Percentiles rank a stretch among this genome's conserved stretches.
Conservation (phyloP, 2,888 invertebrate species). For the Ornithoptera priamus region DNA sequence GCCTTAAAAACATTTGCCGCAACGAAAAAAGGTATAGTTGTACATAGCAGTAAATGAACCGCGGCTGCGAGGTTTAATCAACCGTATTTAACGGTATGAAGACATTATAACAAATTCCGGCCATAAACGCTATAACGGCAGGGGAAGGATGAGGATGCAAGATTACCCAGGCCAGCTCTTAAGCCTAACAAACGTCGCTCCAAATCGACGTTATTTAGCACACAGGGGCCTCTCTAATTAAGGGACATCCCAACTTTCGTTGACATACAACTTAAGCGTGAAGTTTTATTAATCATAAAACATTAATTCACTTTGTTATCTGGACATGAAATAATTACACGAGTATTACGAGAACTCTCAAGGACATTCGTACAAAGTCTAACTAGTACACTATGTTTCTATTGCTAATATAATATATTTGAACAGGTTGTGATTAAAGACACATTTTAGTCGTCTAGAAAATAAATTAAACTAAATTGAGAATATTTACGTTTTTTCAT, state of each 20-base stretch:
- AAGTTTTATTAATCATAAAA: constrained; percentile 28
- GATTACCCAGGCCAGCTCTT: constrained; percentile 52
- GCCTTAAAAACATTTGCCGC: background rate
- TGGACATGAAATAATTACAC: background rate
- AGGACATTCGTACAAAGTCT: background rate
- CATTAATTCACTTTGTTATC: constrained; percentile 7
- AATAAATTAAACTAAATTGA: too few relatives aligned
- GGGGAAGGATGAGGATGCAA: constrained; percentile 32
- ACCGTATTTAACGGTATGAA: constrained; percentile 37
- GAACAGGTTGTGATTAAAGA: too few relatives aligned
- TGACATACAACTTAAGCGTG: constrained; percentile 42
- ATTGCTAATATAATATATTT: too few relatives aligned
- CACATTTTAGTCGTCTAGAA: too few relatives aligned
- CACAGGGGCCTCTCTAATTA: constrained; percentile 59
- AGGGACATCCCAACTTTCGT: constrained; percentile 67
- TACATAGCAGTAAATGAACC: background rate
- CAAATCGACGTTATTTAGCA: constrained; percentile 69
- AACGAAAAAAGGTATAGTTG: background rate
- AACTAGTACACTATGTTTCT: too few relatives aligned
- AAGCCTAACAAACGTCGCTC: constrained; percentile 65
- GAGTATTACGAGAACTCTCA: background rate
- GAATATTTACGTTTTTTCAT: too few relatives aligned
- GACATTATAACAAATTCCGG: constrained; percentile 35
- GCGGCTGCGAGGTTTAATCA: constrained; percentile 26
- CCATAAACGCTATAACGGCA: constrained; percentile 23